Conservation (phyloP, 2,888 invertebrate genomes). For the Oligia latruncula region DNA sequence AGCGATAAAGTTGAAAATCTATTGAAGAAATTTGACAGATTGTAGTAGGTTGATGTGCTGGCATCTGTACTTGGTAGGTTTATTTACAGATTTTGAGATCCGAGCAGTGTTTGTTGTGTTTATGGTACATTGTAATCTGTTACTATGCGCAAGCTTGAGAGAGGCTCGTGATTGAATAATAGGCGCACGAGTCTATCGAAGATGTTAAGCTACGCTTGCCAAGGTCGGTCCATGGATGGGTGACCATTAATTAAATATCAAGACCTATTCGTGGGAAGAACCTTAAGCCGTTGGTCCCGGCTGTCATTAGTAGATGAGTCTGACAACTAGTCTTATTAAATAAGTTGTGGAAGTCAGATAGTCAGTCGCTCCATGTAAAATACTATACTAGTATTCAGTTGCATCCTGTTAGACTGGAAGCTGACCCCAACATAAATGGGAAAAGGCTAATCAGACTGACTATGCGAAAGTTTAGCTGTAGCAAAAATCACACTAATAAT, state of each 20-base stretch:
- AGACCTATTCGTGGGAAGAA: background rate
- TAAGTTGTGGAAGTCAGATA: too few species aligned
- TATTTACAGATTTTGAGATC: background rate
- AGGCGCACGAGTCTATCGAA: background rate
- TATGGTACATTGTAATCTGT: background rate
- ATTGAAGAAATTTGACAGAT: too few species aligned
- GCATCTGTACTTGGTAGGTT: slow-evolving; percentile 3
- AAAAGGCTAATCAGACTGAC: background rate
- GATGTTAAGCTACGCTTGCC: background rate
- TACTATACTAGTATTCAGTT: background rate
- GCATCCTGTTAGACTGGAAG: background rate
- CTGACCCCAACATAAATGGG: background rate
- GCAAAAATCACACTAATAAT: background rate
- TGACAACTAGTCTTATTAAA: too few species aligned
- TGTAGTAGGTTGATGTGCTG: too few species aligned
- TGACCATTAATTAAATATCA: background rate
- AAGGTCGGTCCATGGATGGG: background rate
- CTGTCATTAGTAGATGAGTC: too few species aligned
- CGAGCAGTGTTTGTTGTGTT: background rate
- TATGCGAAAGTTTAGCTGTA: background rate
- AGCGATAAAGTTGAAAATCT: too few species aligned
- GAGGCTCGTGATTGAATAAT: background rate
- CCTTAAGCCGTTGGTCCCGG: too few species aligned
- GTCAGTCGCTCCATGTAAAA: too few species aligned
- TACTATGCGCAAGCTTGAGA: background rate